Evolutionary conservation across 1,140 invertebrate genomes (phyloP).

Genomic region (Drosophila serrata): DNA sequence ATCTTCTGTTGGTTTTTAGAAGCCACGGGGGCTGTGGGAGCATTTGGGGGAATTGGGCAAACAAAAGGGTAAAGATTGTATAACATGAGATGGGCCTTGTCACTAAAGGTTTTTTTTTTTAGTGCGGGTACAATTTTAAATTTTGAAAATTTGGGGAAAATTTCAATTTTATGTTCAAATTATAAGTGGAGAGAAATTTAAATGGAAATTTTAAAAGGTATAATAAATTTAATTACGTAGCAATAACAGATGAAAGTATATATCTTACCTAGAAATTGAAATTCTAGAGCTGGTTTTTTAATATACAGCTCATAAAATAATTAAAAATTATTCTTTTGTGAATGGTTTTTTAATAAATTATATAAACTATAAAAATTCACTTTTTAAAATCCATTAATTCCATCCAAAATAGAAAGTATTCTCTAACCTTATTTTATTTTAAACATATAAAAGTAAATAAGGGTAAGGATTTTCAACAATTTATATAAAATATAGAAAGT

Average conservation of each 20-base stretch:
- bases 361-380: background rate
- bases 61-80: constrained; percentile 46
- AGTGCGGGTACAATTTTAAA: background rate
- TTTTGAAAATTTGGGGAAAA: constrained; percentile 3
- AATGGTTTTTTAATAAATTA: too few species aligned
- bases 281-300: too few species aligned
- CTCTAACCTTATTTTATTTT: background rate
- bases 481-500: too few species aligned
- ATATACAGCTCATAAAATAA: too few species aligned
- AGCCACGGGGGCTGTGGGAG: background rate
- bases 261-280: too few species aligned
- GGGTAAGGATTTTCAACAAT: too few species aligned
- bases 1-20: constrained; percentile 51
- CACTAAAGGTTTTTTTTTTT: constrained; percentile 20
- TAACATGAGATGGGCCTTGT: constrained; percentile 47
- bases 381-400: background rate
- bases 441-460: background rate
- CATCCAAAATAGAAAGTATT: background rate
- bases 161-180: background rate
- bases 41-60: constrained; percentile 4
- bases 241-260: too few species aligned
- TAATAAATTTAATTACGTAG: background rate
- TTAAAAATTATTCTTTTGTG: too few species aligned
- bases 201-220: background rate
- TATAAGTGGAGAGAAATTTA: background rate